Percentiles rank a stretch among this genome's conserved stretches.
Conservation (phyloP, 2,797 vertebrate species). For the Paguma larvata region DNA sequence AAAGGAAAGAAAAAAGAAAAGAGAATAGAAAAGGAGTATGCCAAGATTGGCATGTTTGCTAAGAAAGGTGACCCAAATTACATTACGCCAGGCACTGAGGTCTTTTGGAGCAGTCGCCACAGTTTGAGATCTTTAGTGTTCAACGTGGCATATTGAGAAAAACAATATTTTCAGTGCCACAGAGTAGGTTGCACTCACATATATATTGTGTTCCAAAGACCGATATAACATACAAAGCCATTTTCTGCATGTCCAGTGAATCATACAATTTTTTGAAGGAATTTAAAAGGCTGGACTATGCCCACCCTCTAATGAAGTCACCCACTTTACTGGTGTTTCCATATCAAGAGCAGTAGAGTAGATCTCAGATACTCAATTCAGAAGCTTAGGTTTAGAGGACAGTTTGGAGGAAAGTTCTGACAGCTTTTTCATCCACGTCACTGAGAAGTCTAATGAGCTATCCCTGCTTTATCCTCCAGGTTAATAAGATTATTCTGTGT, state of each 20-base stretch:
- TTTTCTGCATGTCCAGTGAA: background rate
- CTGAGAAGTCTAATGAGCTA: background rate
- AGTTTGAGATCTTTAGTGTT: slow-evolving; percentile 7
- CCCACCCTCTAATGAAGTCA: background rate
- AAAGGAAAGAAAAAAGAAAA: too few relatives aligned
- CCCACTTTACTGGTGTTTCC: background rate
- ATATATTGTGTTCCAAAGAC: slow-evolving; percentile 26
- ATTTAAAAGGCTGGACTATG: background rate
- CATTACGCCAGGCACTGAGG: background rate
- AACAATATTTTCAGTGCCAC: background rate
- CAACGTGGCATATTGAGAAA: background rate
- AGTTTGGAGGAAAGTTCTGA: background rate
- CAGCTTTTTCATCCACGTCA: background rate
- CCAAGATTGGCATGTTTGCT: background rate
- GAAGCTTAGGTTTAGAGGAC: background rate
- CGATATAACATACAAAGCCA: background rate
- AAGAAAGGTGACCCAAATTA: background rate
- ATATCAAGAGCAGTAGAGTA: background rate
- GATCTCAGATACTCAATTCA: background rate
- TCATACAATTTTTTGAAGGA: background rate
- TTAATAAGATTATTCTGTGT: background rate
- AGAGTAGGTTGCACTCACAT: background rate
- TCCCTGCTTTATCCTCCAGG: background rate
- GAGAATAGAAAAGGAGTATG: background rate
- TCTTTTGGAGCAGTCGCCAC: background rate